Evolutionary conservation across 2,888 invertebrate genomes (phyloP), one percentile per base, ranked within the genome.

Genomic region (Tiphia femorata): DNA sequence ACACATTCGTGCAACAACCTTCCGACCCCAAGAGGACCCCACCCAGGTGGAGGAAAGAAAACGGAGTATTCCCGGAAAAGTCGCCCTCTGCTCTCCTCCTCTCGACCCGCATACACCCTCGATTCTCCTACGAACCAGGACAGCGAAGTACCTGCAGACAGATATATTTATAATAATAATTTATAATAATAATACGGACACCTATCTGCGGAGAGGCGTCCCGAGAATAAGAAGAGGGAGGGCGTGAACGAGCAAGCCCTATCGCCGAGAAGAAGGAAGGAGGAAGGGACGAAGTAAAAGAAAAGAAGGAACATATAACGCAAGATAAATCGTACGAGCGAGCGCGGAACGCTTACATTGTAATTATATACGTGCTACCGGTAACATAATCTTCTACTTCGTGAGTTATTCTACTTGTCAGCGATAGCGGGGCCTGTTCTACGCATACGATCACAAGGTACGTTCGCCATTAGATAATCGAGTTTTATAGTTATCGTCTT

Each of bases 81-180:
- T 59, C 42, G 44, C 41, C 58, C 58, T 44, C 27, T 23, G 37
- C 55, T 30, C 43, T 23, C 40, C 21, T 58, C 12, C 25, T 27
- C 46, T 38, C 8, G 10, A n/a, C n/a, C 12, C 35, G 19, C 53
- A 62, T 51, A 47, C 29, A 57, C 51, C 51, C 54, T 54, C 59
- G 54, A 64, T 46, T 67, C 58, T 64, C 67, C 65, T 72, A 67
- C 68, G 73, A 78, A 75, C 77, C 77, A 80, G 79, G 79, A 78
- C 78, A 76, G 73, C 67, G 53, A 73, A 78, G 79, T 79, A 80
- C 80, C 79, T 80, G 77, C 77, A 76, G 70, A 79, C 73, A 77
- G 66, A 78, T 79, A 78, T 78, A 79, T 79, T 78, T 79, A 78
- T 78, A 69, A 74, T 70, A 56, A 59, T 17, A 29, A 49, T 44